Evolutionary conservation across 35 echinoderm and acorn worm species (phyloP).

Genomic region (Lytechinus variegatus): DNA sequence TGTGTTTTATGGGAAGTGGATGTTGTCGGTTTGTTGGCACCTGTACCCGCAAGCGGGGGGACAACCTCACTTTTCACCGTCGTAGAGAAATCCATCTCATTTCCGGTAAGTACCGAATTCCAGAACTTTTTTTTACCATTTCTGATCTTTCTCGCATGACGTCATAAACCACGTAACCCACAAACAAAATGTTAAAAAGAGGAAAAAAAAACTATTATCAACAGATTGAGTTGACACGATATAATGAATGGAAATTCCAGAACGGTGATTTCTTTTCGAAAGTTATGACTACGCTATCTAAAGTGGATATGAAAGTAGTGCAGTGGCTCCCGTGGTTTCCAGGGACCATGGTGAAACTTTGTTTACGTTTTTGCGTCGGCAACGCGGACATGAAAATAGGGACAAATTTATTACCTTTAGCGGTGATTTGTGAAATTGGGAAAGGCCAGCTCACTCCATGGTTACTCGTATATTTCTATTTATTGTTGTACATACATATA

Average conservation of each 20-base stretch:
- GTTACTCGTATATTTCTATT: background rate
- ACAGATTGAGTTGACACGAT: background rate
- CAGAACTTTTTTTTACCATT: background rate
- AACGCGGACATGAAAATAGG: background rate
- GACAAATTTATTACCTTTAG: background rate
- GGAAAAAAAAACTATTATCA: background rate
- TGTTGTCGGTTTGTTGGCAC: background rate
- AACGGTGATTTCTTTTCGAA: background rate
- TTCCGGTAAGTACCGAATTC: slow-evolving; percentile 32
- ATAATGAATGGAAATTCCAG: background rate
- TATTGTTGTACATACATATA: too few relatives aligned
- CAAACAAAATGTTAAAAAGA: background rate
- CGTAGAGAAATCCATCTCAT: background rate
- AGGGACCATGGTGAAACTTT: background rate
- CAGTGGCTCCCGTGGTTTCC: background rate
- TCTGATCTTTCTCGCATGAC: background rate
- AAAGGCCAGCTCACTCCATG: background rate
- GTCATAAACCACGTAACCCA: background rate
- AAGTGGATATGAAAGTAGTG: background rate
- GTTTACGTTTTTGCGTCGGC: background rate
- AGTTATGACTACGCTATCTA: background rate
- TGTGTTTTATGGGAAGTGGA: background rate
- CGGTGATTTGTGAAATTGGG: background rate
- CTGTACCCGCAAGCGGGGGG: slow-evolving; percentile 20
- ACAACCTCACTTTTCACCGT: slow-evolving; percentile 25